Evolutionary conservation across 23 tunicate genomes (phyloP).

Genomic region (Clavelina lepadiformis): DNA sequence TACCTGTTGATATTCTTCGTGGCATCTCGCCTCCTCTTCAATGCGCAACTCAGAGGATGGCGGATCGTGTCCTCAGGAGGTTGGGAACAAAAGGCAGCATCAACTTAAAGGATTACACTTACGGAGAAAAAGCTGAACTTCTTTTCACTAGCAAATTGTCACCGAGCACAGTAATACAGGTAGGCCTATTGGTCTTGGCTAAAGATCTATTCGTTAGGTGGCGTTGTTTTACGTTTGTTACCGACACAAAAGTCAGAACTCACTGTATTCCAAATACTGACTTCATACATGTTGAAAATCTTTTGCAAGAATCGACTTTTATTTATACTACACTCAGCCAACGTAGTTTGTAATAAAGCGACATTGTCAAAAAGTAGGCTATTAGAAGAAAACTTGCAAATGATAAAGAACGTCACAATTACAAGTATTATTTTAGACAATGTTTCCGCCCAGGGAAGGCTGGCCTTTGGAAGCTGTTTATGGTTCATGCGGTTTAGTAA

Average conservation of each 20-base stretch:
- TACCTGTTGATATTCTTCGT: conserved; percentile 24
- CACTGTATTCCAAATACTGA: too few species aligned
- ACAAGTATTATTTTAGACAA: conserved; percentile 22
- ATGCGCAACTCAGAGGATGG: conserved; percentile 69
- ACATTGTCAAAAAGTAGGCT: too few species aligned
- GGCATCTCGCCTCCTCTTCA: conserved; percentile 46
- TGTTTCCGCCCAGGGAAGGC: conserved; percentile 65
- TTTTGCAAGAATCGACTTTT: too few species aligned
- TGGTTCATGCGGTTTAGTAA: conserved; percentile 60
- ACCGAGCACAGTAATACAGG: conserved; percentile 60
- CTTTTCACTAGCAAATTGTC: conserved; percentile 46
- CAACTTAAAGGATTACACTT: conserved; percentile 14
- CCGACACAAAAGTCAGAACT: too few species aligned
- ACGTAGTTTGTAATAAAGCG: too few species aligned
- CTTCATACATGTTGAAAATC: too few species aligned
- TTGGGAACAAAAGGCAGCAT: conserved; percentile 20
- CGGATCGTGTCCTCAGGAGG: conserved; percentile 53
- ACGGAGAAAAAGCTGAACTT: conserved; percentile 40
- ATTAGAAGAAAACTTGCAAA: too few species aligned
- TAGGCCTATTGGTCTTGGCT: too few species aligned
- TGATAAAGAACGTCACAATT: too few species aligned
- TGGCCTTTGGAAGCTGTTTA: conserved; percentile 32
- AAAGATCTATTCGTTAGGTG: too few species aligned
- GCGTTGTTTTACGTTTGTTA: too few species aligned
- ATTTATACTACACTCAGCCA: too few species aligned